Conservation (phyloP, 2,113 vertebrate species). For the Dipodomys ordii region DNA sequence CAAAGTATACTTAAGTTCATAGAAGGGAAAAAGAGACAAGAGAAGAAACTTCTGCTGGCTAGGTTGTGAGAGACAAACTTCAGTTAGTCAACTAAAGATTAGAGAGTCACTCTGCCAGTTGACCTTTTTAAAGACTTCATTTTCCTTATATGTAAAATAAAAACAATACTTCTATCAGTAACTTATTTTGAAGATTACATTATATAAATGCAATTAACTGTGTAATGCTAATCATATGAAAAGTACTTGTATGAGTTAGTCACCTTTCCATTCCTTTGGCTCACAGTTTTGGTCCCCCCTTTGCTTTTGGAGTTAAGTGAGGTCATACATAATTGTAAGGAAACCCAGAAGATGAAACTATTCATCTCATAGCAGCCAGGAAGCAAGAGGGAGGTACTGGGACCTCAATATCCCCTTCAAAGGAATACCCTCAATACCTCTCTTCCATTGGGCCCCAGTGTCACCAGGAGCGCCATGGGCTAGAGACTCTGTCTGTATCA, state of each 20-base stretch:
- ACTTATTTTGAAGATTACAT: constrained; percentile 29
- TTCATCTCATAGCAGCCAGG: background rate
- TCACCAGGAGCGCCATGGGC: background rate
- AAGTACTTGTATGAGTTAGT: background rate
- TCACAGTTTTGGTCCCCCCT: background rate
- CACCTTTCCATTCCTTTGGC: background rate
- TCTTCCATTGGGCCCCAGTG: background rate
- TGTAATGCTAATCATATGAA: background rate
- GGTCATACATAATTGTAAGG: background rate
- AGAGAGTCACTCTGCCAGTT: background rate
- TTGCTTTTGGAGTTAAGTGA: background rate
- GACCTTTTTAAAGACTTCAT: background rate
- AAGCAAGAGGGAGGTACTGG: too few relatives aligned
- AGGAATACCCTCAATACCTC: background rate
- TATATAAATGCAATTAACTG: constrained; percentile 28
- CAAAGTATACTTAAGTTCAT: background rate
- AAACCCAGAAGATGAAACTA: background rate
- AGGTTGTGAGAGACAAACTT: background rate
- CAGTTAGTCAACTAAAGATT: background rate
- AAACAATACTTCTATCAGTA: background rate
- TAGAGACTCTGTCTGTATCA: background rate
- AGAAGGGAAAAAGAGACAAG: background rate
- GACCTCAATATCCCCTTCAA: background rate
- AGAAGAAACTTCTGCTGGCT: background rate
- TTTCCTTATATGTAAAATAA: background rate